Evolutionary conservation across 1,140 invertebrate genomes (phyloP).

Genomic region (Pogonomyrmex barbatus): DNA sequence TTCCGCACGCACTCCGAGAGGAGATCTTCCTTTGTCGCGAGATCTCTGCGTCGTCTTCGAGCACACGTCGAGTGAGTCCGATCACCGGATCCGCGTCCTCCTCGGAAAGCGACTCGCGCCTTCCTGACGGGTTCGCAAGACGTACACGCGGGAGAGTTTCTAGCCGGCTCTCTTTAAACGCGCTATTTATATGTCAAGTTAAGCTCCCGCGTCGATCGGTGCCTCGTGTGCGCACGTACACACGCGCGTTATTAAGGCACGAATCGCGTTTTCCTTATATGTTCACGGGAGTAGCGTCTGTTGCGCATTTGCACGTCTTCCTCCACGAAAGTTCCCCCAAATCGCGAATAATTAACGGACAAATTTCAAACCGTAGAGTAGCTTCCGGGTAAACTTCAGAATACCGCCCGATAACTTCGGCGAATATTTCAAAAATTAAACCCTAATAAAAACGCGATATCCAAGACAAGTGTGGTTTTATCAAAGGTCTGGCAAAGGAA

Average conservation of each 20-base stretch:
- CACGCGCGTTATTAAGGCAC: slow-evolving; percentile 73
- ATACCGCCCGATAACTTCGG: neutral
- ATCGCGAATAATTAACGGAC: neutral
- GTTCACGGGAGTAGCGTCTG: slow-evolving; percentile 1
- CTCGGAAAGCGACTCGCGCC: slow-evolving; percentile 73
- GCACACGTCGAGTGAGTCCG: neutral
- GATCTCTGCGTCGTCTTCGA: slow-evolving; percentile 1
- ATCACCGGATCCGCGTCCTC: slow-evolving; percentile 42
- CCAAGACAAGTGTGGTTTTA: neutral
- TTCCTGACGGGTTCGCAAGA: slow-evolving; percentile 76
- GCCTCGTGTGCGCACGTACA: slow-evolving; percentile 50
- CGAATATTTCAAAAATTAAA: slow-evolving; percentile 5
- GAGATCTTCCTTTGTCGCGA: neutral
- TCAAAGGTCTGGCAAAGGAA: too few species aligned
- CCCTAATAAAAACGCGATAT: neutral
- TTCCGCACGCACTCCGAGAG: slow-evolving; percentile 4
- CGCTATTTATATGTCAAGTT: slow-evolving; percentile 83
- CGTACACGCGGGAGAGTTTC: slow-evolving; percentile 76
- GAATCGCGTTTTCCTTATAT: slow-evolving; percentile 55
- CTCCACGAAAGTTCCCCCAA: neutral
- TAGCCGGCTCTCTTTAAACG: slow-evolving; percentile 78
- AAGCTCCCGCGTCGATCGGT: slow-evolving; percentile 74
- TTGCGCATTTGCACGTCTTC: neutral
- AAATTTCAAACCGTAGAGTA: neutral
- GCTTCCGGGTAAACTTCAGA: neutral